A percentile compares a stretch with the other conserved stretches of the same genome.
Evolutionary conservation across 2,113 vertebrate genomes (phyloP).

Genomic region (Caretta caretta): DNA sequence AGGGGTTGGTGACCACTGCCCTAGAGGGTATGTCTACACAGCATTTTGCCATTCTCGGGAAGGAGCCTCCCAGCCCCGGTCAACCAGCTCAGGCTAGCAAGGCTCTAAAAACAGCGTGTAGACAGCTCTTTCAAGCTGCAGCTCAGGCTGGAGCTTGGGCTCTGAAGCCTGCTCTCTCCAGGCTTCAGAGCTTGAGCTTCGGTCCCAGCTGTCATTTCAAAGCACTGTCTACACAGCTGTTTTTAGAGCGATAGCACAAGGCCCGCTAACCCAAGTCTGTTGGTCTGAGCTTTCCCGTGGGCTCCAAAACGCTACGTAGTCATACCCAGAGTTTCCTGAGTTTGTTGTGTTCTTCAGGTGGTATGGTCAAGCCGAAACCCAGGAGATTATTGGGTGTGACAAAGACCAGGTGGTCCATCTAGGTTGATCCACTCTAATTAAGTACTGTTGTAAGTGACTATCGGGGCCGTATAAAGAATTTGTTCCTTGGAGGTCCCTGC

Average conservation of each 20-base stretch:
- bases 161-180: neutral
- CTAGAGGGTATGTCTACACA: neutral
- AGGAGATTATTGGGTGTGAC: neutral
- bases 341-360: neutral
- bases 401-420: neutral
- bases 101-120: neutral
- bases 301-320: neutral
- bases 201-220: neutral
- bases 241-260: neutral
- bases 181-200: neutral
- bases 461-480: neutral
- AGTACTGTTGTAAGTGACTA: neutral
- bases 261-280: neutral
- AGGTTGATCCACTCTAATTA: neutral
- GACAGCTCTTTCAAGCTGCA: neutral
- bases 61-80: neutral
- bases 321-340: neutral
- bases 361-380: neutral
- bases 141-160: neutral
- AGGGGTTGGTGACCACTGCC: neutral
- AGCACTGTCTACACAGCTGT: neutral
- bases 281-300: neutral
- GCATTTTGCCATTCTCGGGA: neutral
- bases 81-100: neutral
- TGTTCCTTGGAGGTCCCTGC: neutral